Conservation (phyloP, 2,113 vertebrate species). For the Suncus etruscus region DNA sequence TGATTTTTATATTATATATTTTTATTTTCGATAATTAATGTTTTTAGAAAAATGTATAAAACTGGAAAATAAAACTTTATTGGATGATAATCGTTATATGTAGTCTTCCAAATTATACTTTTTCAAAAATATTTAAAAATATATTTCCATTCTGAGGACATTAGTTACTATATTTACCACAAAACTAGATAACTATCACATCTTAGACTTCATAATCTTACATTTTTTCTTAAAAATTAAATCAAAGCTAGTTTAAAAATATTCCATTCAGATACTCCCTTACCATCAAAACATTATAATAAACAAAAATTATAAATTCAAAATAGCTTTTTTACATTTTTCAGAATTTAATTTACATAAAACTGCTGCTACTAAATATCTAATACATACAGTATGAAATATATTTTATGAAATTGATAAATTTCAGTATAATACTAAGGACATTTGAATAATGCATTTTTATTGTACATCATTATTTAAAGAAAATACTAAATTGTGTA, state of each 20-base stretch:
- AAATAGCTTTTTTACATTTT: background rate
- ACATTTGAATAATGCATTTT: background rate
- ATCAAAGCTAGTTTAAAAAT: background rate
- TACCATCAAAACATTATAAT: too few relatives aligned
- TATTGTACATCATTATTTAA: background rate
- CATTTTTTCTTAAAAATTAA: conserved; percentile 28
- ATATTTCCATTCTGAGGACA: background rate
- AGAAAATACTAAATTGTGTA: background rate
- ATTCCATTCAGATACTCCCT: too few relatives aligned
- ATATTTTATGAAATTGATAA: background rate
- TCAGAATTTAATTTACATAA: background rate
- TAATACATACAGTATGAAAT: background rate
- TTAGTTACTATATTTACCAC: conserved; percentile 46
- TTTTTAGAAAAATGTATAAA: conserved; percentile 30
- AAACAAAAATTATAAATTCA: too few relatives aligned
- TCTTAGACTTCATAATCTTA: background rate
- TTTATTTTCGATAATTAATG: conserved; percentile 20
- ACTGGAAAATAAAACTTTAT: background rate
- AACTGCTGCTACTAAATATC: background rate
- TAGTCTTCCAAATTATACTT: conserved; percentile 34
- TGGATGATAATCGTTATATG: background rate
- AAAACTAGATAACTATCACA: background rate
- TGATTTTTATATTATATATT: background rate
- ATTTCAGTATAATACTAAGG: background rate
- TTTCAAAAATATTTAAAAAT: background rate